Conservation (phyloP, 2,888 invertebrate species). For the Mesodorylaimus sp. region DNA sequence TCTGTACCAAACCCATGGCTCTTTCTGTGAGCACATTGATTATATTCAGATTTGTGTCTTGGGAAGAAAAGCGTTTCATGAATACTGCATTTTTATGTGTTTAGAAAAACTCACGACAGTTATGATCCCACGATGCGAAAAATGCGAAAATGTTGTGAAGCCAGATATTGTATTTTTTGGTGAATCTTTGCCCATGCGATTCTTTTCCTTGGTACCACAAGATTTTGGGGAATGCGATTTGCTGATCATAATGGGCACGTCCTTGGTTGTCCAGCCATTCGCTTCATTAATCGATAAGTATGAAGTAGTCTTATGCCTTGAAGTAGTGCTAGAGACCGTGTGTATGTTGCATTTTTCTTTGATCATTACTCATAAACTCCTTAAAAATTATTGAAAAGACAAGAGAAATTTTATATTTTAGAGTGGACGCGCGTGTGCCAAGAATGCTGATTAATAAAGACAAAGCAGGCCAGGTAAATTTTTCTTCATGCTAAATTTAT, state of each 20-base stretch:
- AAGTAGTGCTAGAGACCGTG: too few relatives aligned
- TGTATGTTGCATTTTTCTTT: too few relatives aligned
- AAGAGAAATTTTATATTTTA: slow-evolving; percentile 28
- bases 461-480: slow-evolving; percentile 42
- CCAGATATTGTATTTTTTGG: slow-evolving; percentile 93
- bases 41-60: too few relatives aligned
- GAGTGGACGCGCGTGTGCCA: slow-evolving; percentile 52
- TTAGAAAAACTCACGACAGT: background rate
- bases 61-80: too few relatives aligned
- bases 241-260: slow-evolving; percentile 83
- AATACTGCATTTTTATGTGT: too few relatives aligned
- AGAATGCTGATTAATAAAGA: slow-evolving; percentile 70
- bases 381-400: too few relatives aligned
- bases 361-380: too few relatives aligned
- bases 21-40: too few relatives aligned
- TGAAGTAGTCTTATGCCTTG: background rate
- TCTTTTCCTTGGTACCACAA: slow-evolving; percentile 36
- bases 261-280: slow-evolving; percentile 80
- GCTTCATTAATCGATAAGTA: slow-evolving; percentile 65
- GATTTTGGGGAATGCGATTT: slow-evolving; percentile 74
- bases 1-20: too few relatives aligned
- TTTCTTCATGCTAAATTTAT: too few relatives aligned
- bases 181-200: slow-evolving; percentile 61
- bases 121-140: slow-evolving; percentile 51
- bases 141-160: slow-evolving; percentile 59